Base-by-base conservation (phyloP, 2,888 invertebrate genomes). In the Ischnus inquisitorius region DNA sequence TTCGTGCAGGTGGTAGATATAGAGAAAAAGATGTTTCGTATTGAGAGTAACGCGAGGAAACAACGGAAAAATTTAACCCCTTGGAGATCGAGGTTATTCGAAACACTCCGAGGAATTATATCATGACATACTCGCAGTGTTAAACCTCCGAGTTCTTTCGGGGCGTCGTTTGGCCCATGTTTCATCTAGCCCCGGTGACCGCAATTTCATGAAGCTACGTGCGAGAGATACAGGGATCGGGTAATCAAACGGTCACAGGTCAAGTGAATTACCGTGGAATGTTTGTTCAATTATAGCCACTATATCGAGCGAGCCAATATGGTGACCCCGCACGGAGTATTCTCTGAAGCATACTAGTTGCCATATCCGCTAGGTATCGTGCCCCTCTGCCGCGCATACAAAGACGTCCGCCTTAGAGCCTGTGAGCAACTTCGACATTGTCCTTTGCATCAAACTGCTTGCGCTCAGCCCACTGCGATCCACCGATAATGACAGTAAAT, bases 221-320 rank as follows among this genome's bases (percentile, higher is more conserved):
- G 19, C 10, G 54, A 54, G 54, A 54, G 54, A 54, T 22, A 22
- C 10, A 51, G n/a, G 28, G 16, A 48, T 16, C 46, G 28, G 25
- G 39, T 41, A 65, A 67, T 41, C 43, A 65, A 22, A 16, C 16
- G 41, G 28, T 28, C 48, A 25, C 10, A 6, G 65, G 54, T 39
- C 51, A 57, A 41, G 62, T 39, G 43, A 16, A 71, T 60, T 46
- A 65, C 43, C 34, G 16, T 22, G 48, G 67, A 22, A 67, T 57
- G 28, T 54, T 57, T 25, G 39, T 28, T 64, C 46, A 72, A 51
- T 54, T 64, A 54, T 28, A 8, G 46, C 6, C 48, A n/a, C 39
- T 46, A 22, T 22, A 64, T 79, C 43, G 25, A 69, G 46, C 19
- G 57, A 46, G 39, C 14, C 8, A 22, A 75, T 65, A 22, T 75